Evolutionary conservation across 2,797 vertebrate species (phyloP).

Genomic region (Prionace glauca): DNA sequence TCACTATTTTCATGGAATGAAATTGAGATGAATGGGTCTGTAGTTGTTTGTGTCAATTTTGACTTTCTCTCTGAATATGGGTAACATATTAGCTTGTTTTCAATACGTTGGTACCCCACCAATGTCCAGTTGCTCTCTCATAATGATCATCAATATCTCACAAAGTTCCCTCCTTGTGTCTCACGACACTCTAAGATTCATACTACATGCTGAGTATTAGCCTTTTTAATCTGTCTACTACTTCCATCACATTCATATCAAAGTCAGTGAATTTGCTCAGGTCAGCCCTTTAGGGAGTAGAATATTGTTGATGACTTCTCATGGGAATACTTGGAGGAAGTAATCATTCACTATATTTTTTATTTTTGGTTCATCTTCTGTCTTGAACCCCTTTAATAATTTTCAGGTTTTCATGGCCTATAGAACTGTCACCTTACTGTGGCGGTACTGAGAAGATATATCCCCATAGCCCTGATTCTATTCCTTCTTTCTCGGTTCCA

Average conservation of each 20-base stretch:
- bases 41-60: neutral
- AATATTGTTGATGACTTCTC: neutral
- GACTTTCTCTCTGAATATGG: neutral
- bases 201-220: neutral
- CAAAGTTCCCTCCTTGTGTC: neutral
- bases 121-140: neutral
- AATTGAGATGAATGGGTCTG: neutral
- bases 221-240: neutral
- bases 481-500: neutral
- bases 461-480: neutral
- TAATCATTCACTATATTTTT: neutral
- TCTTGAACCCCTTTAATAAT: neutral
- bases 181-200: neutral
- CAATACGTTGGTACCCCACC: neutral
- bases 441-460: neutral
- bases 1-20: neutral
- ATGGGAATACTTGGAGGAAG: neutral
- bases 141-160: neutral
- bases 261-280: neutral
- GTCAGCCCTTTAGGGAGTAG: neutral
- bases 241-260: neutral
- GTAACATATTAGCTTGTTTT: neutral
- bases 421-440: neutral
- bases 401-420: neutral
- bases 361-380: neutral